Evolutionary conservation across 1,140 invertebrate genomes (phyloP).

Genomic region (Rhagoletis zephyria): DNA sequence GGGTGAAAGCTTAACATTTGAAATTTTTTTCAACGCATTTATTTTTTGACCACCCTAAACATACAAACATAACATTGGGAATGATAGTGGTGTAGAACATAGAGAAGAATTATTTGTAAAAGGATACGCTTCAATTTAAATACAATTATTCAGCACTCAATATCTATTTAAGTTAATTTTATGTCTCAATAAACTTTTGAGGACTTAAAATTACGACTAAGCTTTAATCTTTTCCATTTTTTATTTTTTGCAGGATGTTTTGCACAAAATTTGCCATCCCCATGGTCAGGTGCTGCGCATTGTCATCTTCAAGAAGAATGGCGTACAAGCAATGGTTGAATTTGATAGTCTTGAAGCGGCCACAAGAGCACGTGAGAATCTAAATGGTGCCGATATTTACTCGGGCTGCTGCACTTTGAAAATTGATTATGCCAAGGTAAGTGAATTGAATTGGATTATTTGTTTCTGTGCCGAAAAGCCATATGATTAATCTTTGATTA

Average conservation of each 20-base stretch:
- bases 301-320: slow-evolving; percentile 99
- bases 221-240: slow-evolving; percentile 67
- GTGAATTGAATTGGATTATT: slow-evolving; percentile 60
- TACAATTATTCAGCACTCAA: no score
- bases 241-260: slow-evolving; percentile 91
- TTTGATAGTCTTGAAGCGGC: slow-evolving; percentile 97
- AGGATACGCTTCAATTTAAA: no score
- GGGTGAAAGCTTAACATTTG: no score
- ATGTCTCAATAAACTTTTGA: no score
- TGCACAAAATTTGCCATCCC: slow-evolving; percentile 95
- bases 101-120: no score
- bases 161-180: no score
- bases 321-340: slow-evolving; percentile 99
- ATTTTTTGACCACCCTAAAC: no score
- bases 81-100: no score
- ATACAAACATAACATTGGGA: no score
- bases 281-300: slow-evolving; percentile 97
- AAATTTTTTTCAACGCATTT: no score
- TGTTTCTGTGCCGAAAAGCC: no score
- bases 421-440: slow-evolving; percentile 98
- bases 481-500: no score
- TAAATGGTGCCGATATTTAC: slow-evolving; percentile 99
- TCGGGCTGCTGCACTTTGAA: slow-evolving; percentile 98
- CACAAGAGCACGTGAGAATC: slow-evolving; percentile 91
- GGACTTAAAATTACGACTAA: slow-evolving; percentile 57